Evolutionary conservation across 2,888 invertebrate species (phyloP).

Genomic region (Fragum sueziense): DNA sequence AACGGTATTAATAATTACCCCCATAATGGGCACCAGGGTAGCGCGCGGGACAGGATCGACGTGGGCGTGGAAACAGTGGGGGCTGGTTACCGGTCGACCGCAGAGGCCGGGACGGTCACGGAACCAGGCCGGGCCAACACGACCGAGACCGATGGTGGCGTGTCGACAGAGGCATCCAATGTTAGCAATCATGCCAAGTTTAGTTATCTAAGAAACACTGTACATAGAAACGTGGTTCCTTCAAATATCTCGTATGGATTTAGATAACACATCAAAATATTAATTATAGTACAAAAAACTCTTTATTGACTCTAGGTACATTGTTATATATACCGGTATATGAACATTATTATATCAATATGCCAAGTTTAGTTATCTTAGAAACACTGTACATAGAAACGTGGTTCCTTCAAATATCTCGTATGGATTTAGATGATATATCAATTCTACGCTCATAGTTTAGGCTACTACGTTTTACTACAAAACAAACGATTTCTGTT

Average conservation of each 20-base stretch:
- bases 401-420: neutral
- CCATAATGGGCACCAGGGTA: neutral
- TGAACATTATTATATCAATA: too few species aligned
- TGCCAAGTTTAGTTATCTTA: neutral
- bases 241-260: conserved; percentile 10
- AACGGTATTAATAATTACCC: too few species aligned
- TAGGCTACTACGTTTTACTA: too few species aligned
- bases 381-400: neutral
- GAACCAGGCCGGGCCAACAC: neutral
- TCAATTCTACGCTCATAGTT: too few species aligned
- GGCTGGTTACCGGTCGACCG: neutral
- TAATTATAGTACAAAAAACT: too few species aligned
- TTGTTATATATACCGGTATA: too few species aligned
- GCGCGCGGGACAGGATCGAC: neutral
- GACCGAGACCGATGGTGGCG: neutral
- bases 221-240: neutral
- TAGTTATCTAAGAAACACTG: neutral
- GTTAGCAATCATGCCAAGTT: neutral
- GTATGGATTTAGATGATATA: conserved; percentile 12
- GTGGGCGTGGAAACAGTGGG: neutral
- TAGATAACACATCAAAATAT: too few species aligned
- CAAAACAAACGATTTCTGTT: too few species aligned
- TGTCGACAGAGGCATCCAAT: neutral
- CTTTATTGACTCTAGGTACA: too few species aligned
- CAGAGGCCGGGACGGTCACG: neutral